Percentiles rank a stretch among this genome's conserved stretches.
phyloP scores from a whole-genome alignment of 2,888 invertebrate species.

The Drosophila recens region DNA sequence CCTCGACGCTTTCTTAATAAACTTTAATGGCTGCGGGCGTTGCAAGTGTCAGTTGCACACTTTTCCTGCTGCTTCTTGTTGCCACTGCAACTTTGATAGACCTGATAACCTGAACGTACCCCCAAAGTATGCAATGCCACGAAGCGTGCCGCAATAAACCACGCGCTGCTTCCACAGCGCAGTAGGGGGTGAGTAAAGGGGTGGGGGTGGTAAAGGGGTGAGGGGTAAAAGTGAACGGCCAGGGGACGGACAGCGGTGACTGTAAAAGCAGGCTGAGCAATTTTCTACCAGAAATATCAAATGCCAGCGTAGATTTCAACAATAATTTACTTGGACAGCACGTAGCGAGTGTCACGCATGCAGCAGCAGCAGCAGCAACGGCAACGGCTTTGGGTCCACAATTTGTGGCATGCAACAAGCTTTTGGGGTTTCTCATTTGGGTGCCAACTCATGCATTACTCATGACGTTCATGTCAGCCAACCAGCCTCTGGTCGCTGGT shows the following conservation, averaged over 20 bases:
- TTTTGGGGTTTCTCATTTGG: slow-evolving; percentile 32
- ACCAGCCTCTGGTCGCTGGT: slow-evolving; percentile 4
- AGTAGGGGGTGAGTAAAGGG: no score
- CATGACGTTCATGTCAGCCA: slow-evolving; percentile 57
- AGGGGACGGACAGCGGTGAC: background rate
- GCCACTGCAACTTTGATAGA: slow-evolving; percentile 72
- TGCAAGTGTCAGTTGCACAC: slow-evolving; percentile 48
- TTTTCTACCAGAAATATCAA: slow-evolving; percentile 36
- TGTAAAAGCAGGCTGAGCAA: slow-evolving; percentile 47
- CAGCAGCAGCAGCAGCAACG: slow-evolving; percentile 13
- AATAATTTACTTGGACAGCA: slow-evolving; percentile 76
- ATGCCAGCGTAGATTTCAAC: slow-evolving; percentile 60
- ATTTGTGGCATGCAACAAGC: slow-evolving; percentile 60
- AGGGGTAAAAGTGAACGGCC: background rate
- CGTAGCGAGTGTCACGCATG: slow-evolving; percentile 70
- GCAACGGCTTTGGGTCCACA: slow-evolving; percentile 8
- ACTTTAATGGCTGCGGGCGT: slow-evolving; percentile 78
- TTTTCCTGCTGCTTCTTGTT: slow-evolving; percentile 1
- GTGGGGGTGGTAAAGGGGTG: background rate
- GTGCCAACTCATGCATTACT: slow-evolving; percentile 74
- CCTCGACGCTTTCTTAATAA: slow-evolving; percentile 71
- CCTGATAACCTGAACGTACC: slow-evolving; percentile 54
- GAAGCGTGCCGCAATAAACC: slow-evolving; percentile 31
- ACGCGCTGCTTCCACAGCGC: background rate
- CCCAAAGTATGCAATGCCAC: slow-evolving; percentile 62